phyloP scores from a whole-genome alignment of 2,888 invertebrate species.

The Aelia acuminata region DNA sequence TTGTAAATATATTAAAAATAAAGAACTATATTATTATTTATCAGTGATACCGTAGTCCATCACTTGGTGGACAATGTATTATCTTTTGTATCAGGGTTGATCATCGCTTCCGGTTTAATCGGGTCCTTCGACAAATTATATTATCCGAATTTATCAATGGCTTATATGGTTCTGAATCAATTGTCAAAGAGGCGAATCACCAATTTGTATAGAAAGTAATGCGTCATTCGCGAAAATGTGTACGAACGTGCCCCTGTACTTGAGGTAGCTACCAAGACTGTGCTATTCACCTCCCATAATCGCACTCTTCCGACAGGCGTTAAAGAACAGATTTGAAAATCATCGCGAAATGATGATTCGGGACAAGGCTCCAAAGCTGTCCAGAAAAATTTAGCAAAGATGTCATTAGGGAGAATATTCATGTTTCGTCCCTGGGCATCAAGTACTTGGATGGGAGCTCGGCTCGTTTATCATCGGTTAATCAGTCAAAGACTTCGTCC shows the following conservation, averaged over 20 bases:
- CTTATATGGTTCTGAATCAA: background rate
- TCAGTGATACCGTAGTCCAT: too few species aligned
- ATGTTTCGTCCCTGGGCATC: background rate
- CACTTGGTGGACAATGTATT: too few species aligned
- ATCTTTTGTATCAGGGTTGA: too few species aligned
- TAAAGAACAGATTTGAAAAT: background rate
- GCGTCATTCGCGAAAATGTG: background rate
- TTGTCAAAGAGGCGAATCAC: background rate
- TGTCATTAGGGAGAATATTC: background rate
- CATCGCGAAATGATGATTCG: conserved; percentile 25
- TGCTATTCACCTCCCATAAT: background rate
- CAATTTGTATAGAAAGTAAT: background rate
- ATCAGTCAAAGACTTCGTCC: background rate
- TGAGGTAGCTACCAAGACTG: background rate
- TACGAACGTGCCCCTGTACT: background rate
- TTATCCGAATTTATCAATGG: background rate
- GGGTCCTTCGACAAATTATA: background rate
- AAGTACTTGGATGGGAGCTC: background rate
- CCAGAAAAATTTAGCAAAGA: background rate
- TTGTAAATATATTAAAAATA: too few species aligned
- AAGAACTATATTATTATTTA: too few species aligned
- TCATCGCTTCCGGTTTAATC: background rate
- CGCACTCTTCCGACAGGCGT: background rate
- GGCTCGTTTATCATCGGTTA: background rate
- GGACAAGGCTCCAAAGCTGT: background rate